Percentiles rank a stretch among this genome's conserved stretches.
phyloP scores from a whole-genome alignment of 2,888 invertebrate species.

The Tachystola acroxantha region DNA sequence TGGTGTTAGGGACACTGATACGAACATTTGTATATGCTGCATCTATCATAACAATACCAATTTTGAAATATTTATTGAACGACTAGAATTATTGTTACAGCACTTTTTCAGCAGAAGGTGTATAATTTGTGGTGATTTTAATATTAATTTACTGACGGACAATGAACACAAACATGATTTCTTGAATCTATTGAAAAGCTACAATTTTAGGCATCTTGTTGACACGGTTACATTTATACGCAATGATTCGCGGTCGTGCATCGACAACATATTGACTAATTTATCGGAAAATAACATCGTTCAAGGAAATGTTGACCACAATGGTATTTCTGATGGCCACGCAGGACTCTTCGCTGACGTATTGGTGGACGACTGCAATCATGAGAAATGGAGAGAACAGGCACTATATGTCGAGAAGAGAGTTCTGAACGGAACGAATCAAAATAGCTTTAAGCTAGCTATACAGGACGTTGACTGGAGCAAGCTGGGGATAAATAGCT shows the following conservation, averaged over 20 bases:
- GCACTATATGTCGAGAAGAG: not conserved
- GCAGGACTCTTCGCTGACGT: not conserved
- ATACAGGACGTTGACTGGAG: not conserved
- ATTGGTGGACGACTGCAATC: not conserved
- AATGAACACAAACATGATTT: not conserved
- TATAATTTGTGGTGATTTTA: not conserved
- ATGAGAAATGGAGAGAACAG: not conserved
- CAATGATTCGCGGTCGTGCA: not conserved
- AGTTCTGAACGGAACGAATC: not conserved
- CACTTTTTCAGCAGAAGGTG: not conserved
- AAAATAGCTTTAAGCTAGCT: not conserved
- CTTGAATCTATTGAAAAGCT: not conserved
- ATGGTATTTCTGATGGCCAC: not conserved
- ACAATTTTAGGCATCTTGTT: conserved; percentile 1
- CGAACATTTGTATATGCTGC: not conserved
- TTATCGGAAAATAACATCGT: not conserved
- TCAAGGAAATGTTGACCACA: not conserved
- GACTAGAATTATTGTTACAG: conserved; percentile 3
- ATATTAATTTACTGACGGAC: not conserved
- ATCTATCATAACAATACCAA: conserved; percentile 1
- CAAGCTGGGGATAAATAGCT: not conserved
- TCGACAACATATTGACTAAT: not conserved
- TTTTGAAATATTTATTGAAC: conserved; percentile 1
- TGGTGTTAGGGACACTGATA: not conserved
- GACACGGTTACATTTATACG: not conserved